These are phyloP conservation scores for Drosophila flavopinicola DNA, from an alignment of 2,888 invertebrate genomes.

Conservation along the genomic window DNA sequence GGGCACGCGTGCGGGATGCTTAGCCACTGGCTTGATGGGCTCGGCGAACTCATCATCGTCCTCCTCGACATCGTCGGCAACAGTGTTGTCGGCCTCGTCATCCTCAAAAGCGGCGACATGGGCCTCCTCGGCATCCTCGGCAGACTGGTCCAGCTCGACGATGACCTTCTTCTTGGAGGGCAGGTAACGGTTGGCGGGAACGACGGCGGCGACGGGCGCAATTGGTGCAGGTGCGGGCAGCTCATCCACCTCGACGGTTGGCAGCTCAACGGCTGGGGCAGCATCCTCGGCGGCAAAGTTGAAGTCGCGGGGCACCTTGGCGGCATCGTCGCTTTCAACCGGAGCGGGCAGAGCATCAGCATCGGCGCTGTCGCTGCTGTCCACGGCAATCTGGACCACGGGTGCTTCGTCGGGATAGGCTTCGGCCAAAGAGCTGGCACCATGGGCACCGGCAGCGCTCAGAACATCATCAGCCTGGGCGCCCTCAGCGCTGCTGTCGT, in stretches of 20 bases:
- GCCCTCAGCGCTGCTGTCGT: slow-evolving; percentile 55
- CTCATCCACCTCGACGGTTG: slow-evolving; percentile 57
- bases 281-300: slow-evolving; percentile 76
- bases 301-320: slow-evolving; percentile 82
- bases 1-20: slow-evolving; percentile 74
- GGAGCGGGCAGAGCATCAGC: slow-evolving; percentile 42
- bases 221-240: slow-evolving; percentile 78
- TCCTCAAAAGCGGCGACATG: slow-evolving; percentile 64
- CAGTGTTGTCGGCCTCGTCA: slow-evolving; percentile 67
- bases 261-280: slow-evolving; percentile 48
- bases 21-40: slow-evolving; percentile 63
- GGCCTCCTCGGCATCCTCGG: slow-evolving; percentile 67
- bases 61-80: slow-evolving; percentile 72
- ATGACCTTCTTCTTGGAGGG: slow-evolving; percentile 82
- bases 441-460: slow-evolving; percentile 77
- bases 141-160: slow-evolving; percentile 81
- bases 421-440: slow-evolving; percentile 81
- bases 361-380: slow-evolving; percentile 47
- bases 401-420: slow-evolving; percentile 81
- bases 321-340: slow-evolving; percentile 66
- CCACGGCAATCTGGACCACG: slow-evolving; percentile 62
- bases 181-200: slow-evolving; percentile 80
- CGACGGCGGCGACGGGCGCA: slow-evolving; percentile 69
- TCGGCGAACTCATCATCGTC: slow-evolving; percentile 66
- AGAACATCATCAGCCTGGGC: slow-evolving; percentile 75